Percentiles rank a stretch among this genome's conserved stretches.
phyloP scores from a whole-genome alignment of 2,888 invertebrate species.

The Osmoderma eremita region DNA sequence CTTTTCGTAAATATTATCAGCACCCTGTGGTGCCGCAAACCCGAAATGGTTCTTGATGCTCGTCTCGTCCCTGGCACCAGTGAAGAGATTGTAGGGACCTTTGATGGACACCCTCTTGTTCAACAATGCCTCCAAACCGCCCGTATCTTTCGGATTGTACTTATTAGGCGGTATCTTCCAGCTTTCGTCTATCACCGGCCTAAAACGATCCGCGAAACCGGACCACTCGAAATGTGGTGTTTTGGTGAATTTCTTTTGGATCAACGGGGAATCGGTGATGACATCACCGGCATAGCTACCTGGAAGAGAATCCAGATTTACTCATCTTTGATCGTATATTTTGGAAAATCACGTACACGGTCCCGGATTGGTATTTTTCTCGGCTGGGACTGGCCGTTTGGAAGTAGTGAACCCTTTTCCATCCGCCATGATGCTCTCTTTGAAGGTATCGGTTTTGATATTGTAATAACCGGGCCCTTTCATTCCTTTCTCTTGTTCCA shows the following conservation, averaged over 20 bases:
- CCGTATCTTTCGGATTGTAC: slow-evolving; percentile 51
- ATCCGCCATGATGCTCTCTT: not conserved
- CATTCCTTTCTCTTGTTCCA: not conserved
- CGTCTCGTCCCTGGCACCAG: slow-evolving; percentile 65
- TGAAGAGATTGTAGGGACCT: slow-evolving; percentile 62
- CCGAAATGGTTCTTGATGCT: slow-evolving; percentile 68
- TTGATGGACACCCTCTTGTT: slow-evolving; percentile 53
- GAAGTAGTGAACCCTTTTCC: slow-evolving; percentile 6
- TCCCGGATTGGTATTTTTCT: not conserved
- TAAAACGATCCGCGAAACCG: slow-evolving; percentile 25
- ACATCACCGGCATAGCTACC: slow-evolving; percentile 10
- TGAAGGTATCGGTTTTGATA: not conserved
- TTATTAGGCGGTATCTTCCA: slow-evolving; percentile 52
- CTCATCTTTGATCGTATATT: not conserved
- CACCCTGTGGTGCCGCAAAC: slow-evolving; percentile 51
- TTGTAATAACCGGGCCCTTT: slow-evolving; percentile 11
- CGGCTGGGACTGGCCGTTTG: not conserved
- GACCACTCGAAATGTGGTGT: slow-evolving; percentile 32
- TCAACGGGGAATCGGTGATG: slow-evolving; percentile 7
- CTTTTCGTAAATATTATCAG: slow-evolving; percentile 54
- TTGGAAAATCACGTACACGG: not conserved
- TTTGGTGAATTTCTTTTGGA: slow-evolving; percentile 10
- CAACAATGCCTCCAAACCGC: slow-evolving; percentile 47
- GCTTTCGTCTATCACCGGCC: not conserved
- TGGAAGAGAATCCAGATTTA: not conserved